Conservation (phyloP, 2,888 invertebrate species). For the Diloba caeruleocephala region DNA sequence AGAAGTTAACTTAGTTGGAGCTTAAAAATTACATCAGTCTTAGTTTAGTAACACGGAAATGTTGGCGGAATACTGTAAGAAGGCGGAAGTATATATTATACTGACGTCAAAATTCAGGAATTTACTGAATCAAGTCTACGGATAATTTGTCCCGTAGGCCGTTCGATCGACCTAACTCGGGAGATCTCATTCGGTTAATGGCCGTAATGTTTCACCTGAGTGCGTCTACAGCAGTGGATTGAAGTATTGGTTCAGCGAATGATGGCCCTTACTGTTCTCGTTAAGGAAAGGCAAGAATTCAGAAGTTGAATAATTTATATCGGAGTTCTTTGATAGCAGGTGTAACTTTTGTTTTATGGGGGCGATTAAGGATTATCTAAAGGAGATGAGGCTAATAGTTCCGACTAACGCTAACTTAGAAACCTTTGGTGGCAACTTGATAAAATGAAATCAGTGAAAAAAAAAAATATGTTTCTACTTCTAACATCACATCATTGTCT, state of each 20-base stretch:
- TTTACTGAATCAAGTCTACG: conserved; percentile 67
- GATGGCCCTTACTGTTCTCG: conserved; percentile 53
- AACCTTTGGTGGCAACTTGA: too few species aligned
- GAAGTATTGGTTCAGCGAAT: conserved; percentile 66
- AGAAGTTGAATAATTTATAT: conserved; percentile 48
- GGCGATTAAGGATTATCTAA: too few species aligned
- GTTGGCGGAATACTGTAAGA: conserved; percentile 73
- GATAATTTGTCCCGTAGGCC: conserved; percentile 76
- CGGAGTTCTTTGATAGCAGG: conserved; percentile 38
- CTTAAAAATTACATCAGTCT: conserved; percentile 79
- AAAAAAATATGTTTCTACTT: too few species aligned
- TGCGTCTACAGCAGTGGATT: conserved; percentile 62
- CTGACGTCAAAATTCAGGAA: conserved; percentile 64
- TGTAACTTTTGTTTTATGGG: conserved; percentile 23
- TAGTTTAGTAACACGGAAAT: conserved; percentile 73
- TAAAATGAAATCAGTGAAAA: too few species aligned
- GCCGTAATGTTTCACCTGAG: conserved; percentile 79
- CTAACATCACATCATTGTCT: too few species aligned
- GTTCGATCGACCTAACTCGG: conserved; percentile 79
- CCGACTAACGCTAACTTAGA: too few species aligned
- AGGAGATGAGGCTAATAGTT: too few species aligned
- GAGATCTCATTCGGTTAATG: conserved; percentile 76
- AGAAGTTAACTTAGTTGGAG: conserved; percentile 71
- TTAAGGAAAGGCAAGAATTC: conserved; percentile 50
- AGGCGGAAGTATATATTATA: conserved; percentile 59